Percentiles rank a stretch among this genome's conserved stretches.
phyloP scores from a whole-genome alignment of 2,797 vertebrate species.

The Aplochiton taeniatus region DNA sequence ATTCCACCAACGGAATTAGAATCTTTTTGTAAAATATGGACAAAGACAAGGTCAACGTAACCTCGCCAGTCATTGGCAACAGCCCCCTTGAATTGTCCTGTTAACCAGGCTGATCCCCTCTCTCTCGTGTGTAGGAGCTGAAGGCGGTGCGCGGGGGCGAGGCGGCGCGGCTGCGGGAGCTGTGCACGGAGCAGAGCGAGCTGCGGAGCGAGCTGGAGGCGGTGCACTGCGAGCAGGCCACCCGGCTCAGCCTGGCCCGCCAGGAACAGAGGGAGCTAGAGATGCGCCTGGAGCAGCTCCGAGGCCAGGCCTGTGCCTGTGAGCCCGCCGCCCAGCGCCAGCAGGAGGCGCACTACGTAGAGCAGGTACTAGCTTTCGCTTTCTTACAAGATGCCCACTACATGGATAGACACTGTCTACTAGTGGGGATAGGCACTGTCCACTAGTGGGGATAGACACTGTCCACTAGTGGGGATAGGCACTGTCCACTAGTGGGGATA shows the following conservation, averaged over 20 bases:
- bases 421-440: neutral
- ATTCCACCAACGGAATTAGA: too few relatives aligned
- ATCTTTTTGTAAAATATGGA: too few relatives aligned
- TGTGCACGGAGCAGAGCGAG: slow-evolving; percentile 90
- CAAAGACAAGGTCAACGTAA: too few relatives aligned
- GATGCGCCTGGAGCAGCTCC: slow-evolving; percentile 91
- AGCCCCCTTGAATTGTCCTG: neutral
- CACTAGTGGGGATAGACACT: neutral
- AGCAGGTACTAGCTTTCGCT: slow-evolving; percentile 85
- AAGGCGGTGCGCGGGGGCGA: slow-evolving; percentile 90
- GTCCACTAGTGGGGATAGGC: too few relatives aligned
- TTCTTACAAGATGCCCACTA: neutral
- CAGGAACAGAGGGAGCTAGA: slow-evolving; percentile 94
- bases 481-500: neutral
- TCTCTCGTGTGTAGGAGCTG: slow-evolving; percentile 80
- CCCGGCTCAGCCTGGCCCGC: slow-evolving; percentile 90
- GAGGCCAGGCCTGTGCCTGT: slow-evolving; percentile 92
- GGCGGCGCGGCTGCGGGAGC: slow-evolving; percentile 84
- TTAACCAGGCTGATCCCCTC: neutral
- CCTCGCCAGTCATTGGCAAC: slow-evolving; percentile 9
- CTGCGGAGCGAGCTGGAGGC: slow-evolving; percentile 93
- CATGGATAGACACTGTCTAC: neutral
- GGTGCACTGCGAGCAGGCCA: slow-evolving; percentile 90
- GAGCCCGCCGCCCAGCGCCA: slow-evolving; percentile 85
- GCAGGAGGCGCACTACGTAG: slow-evolving; percentile 91